These are phyloP conservation scores for Lasioglossum leucozonium DNA, from an alignment of 2,888 invertebrate species.

Conservation along the genomic window DNA sequence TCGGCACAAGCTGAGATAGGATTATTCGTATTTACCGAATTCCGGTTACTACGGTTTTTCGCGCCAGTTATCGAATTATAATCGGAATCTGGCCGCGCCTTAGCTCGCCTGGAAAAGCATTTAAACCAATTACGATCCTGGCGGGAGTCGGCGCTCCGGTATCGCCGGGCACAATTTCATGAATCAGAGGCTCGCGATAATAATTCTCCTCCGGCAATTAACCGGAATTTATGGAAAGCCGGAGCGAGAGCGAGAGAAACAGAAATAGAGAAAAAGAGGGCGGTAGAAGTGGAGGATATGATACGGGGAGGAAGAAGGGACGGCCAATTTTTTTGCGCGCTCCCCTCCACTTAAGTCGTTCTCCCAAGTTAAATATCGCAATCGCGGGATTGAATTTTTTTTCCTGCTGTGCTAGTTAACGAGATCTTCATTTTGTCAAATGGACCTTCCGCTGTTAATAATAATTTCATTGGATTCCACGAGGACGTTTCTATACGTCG, in stretches of 20 bases:
- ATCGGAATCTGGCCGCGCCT: constrained; percentile 81
- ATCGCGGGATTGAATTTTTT: not conserved
- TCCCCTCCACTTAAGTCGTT: constrained; percentile 14
- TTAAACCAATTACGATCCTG: constrained; percentile 75
- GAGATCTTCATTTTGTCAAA: no score
- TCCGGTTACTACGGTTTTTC: constrained; percentile 66
- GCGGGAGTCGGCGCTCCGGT: constrained; percentile 46
- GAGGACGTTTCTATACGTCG: no score
- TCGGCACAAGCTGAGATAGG: constrained; percentile 61
- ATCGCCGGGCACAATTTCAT: constrained; percentile 66
- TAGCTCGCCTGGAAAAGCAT: constrained; percentile 80
- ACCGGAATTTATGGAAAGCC: constrained; percentile 64
- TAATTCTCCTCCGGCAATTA: constrained; percentile 68
- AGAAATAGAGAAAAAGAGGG: not conserved
- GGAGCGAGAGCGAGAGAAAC: not conserved
- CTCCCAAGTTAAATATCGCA: constrained; percentile 45
- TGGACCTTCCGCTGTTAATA: no score
- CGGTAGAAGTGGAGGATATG: not conserved
- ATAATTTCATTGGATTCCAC: no score
- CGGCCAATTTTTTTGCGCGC: constrained; percentile 15
- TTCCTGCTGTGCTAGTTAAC: no score
- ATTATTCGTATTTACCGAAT: constrained; percentile 76
- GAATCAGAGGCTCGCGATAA: constrained; percentile 61
- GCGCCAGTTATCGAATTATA: constrained; percentile 77
- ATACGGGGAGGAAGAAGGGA: constrained; percentile 14